These are phyloP conservation scores for Magallana ariakensis DNA, from an alignment of 1,140 invertebrate genomes.

Conservation along the genomic window DNA sequence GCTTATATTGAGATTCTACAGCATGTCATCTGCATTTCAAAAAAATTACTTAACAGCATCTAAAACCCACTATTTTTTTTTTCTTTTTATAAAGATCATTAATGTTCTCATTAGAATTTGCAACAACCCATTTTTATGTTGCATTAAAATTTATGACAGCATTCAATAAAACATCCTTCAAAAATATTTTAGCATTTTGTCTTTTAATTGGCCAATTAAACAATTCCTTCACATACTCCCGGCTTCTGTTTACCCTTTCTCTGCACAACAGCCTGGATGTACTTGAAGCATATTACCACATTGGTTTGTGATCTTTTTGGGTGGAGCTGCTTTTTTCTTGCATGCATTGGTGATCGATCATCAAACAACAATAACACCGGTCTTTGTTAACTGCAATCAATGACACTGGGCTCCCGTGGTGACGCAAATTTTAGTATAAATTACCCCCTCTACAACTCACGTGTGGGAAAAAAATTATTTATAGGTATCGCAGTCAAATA, in stretches of 20 bases:
- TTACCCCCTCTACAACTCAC: constrained; percentile 6
- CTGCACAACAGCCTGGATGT: background rate
- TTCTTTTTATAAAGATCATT: background rate
- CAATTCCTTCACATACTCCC: background rate
- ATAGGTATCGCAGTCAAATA: background rate
- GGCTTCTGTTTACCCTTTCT: background rate
- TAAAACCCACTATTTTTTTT: too few relatives aligned
- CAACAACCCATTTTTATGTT: background rate
- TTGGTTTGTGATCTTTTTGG: constrained; percentile 1
- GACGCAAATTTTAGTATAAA: constrained; percentile 25
- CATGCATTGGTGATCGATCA: constrained; percentile 29
- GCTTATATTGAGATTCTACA: background rate
- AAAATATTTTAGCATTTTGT: background rate
- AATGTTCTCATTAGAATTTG: background rate
- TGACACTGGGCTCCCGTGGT: background rate
- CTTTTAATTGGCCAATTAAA: background rate
- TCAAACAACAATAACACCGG: constrained; percentile 4
- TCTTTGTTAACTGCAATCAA: constrained; percentile 8
- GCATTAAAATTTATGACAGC: background rate
- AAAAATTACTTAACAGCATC: background rate
- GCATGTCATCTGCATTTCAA: constrained; percentile 34
- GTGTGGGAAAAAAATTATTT: background rate
- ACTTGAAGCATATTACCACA: constrained; percentile 8
- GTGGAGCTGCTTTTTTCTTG: constrained; percentile 33
- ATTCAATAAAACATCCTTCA: background rate